Base-by-base conservation (phyloP, 2,888 invertebrate genomes). In the Drosophila diplacantha region DNA sequence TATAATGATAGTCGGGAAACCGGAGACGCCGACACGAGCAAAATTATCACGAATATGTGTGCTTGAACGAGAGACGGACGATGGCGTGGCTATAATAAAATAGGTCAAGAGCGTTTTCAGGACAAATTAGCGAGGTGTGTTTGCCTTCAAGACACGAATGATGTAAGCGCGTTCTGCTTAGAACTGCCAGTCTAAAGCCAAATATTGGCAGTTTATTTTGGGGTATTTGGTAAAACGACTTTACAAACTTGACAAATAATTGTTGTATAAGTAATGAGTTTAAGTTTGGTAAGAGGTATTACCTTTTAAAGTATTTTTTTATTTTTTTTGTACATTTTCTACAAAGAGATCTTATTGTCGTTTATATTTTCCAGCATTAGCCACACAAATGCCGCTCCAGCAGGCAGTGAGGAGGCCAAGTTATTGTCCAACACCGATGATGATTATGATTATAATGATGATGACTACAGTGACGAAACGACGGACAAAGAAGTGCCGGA, bases 311-410 rank as follows among this genome's bases (percentile, higher is more conserved):
- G 20, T 16, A 12, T 24, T 7, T 24, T 7, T 24, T 6, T 22
- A 1, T 24, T 24, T 29, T 50, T 1, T 5, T 51, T 1, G 5
- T n/a, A 12, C 14, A 14, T 37, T 29, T 31, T 14, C n/a, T 35
- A 37, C 7, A 29, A 20, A 2, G n/a, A 20, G 18, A 18, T 5
- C 11, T 29, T 7, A 26, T 18, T 29, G 16, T 18, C 3, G 14
- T 7, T 32, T 29, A 14, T 29, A 20, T 16, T 49, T 69, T 72
- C 0, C 59, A 86, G 86, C 70, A 81, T 83, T 39, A 79, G 75
- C 61, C 82, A 78, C 50, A 83, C 81, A 37, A 71, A 74, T 67
- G 85, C 81, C 46, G 81, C 84, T 32, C 82, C 86, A 37, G 71
- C 68, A 38, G 71, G 73, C 34, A 60, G 34, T 35, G 46, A 61